Percentiles rank a stretch among this genome's conserved stretches.
phyloP scores from a whole-genome alignment of 2,797 vertebrate species.

The Spea hammondii region DNA sequence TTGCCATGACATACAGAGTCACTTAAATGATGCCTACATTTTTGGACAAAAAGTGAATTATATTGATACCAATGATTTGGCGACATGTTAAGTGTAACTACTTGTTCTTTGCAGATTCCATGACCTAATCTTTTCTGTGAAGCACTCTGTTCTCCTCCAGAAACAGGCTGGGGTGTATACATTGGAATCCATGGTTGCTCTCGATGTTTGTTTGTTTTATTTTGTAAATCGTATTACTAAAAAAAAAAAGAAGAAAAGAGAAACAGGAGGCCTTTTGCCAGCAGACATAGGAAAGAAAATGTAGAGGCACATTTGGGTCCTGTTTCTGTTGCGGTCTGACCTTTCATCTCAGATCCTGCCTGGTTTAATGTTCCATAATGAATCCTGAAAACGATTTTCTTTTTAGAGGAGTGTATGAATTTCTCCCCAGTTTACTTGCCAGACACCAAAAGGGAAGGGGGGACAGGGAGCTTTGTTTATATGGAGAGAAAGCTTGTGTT shows the following conservation, averaged over 20 bases:
- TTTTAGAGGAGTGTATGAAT: conserved; percentile 38
- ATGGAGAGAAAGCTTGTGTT: conserved; percentile 35
- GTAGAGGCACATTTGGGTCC: conserved; percentile 45
- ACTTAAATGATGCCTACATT: conserved; percentile 12
- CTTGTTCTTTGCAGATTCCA: conserved; percentile 19
- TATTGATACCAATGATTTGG: conserved; percentile 7
- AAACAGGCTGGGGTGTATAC: conserved; percentile 4
- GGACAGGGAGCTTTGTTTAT: conserved; percentile 19
- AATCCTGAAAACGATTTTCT: conserved; percentile 48
- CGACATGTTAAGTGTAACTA: background rate
- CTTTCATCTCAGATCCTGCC: conserved; percentile 42
- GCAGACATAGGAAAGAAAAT: conserved; percentile 45
- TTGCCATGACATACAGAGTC: conserved; percentile 8
- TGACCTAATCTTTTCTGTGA: conserved; percentile 26
- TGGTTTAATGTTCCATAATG: conserved; percentile 51
- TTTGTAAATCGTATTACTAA: conserved; percentile 37
- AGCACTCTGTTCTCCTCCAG: conserved; percentile 17
- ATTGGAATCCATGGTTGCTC: conserved; percentile 11
- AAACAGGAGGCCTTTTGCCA: conserved; percentile 42
- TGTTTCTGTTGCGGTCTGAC: conserved; percentile 45
- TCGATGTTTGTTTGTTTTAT: conserved; percentile 46
- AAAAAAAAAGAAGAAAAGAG: conserved; percentile 16
- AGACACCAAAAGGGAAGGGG: conserved; percentile 28
- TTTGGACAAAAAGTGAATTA: conserved; percentile 20
- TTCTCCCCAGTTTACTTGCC: conserved; percentile 43